These are phyloP conservation scores for Eulemur rubriventer DNA, from an alignment of 2,797 vertebrate species.

Conservation along the genomic window DNA sequence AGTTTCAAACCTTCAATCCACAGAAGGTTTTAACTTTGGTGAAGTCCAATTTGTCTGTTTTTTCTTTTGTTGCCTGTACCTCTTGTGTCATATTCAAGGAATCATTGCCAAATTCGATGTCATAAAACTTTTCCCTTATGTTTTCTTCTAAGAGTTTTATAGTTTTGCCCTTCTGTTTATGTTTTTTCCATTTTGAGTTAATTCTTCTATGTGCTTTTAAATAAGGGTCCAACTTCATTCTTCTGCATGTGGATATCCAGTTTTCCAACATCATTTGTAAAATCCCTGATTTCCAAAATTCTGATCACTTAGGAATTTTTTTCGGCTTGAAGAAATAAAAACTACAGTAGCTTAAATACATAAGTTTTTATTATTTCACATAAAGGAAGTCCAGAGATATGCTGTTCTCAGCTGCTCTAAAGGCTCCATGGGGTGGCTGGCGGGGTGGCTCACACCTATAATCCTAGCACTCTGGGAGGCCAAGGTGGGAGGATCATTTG, in stretches of 20 bases:
- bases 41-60: not conserved
- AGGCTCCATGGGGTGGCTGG: not conserved
- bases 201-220: not conserved
- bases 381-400: not conserved
- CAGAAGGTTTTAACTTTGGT: not conserved
- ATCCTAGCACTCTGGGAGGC: no score
- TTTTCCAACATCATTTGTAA: not conserved
- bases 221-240: not conserved
- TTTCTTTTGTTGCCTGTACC: not conserved
- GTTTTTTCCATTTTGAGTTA: not conserved
- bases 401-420: not conserved
- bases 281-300: not conserved
- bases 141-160: not conserved
- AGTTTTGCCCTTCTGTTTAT: not conserved
- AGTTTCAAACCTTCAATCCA: not conserved
- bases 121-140: not conserved
- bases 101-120: not conserved
- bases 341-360: not conserved
- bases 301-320: slow-evolving; percentile 3
- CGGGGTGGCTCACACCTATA: no score
- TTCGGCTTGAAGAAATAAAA: slow-evolving; percentile 32
- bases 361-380: not conserved
- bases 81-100: not conserved
- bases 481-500: no score
- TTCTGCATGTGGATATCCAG: not conserved